Evolutionary conservation across 2,888 invertebrate genomes (phyloP), one percentile per base, ranked within the genome.

Genomic region (Chouioia cunea): DNA sequence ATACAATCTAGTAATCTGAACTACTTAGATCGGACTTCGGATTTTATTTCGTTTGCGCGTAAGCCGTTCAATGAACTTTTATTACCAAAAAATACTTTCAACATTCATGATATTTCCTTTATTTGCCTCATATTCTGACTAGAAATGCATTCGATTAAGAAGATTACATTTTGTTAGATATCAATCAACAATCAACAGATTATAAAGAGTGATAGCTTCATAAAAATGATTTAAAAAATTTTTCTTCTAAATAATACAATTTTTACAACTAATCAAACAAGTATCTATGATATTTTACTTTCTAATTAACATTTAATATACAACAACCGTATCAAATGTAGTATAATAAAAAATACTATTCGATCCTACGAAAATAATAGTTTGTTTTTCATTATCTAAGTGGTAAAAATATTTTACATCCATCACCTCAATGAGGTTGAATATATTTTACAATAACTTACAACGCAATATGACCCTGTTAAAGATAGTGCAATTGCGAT

Each of bases 381-480:
- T 10, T 20, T 6, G n/a, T 16, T 16, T 18, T 16, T 16, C 14
- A 10, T 50, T 50, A 50, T 50, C 50, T 16, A 50, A 50, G 6
- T 8, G 18, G 50, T 50, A 16, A 18, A 50, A 16, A 12, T 18
- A 59, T 54, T 65, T 56, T 54, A 36, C 36, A 36, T 36, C 50
- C 59, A 60, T 48, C 60, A 60, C 67, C 71, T 59, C 50, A 4
- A 54, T 8, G 46, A 47, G 67, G 63, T 53, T 58, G 27, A 67
- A 16, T 56, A 66, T 66, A 46, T 59, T 16, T 53, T 69, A 65
- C 23, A 22, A 65, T 65, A 73, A 70, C 66, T 73, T 73, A 73
- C 66, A 56, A 70, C 36, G 67, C 66, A 67, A 66, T 14, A 69
- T 18, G 50, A 73, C 66, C 70, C 73, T 70, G 70, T 70, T 64